Evolutionary conservation across 2,888 invertebrate genomes (phyloP).

Genomic region (Oxyteleia sp.): DNA sequence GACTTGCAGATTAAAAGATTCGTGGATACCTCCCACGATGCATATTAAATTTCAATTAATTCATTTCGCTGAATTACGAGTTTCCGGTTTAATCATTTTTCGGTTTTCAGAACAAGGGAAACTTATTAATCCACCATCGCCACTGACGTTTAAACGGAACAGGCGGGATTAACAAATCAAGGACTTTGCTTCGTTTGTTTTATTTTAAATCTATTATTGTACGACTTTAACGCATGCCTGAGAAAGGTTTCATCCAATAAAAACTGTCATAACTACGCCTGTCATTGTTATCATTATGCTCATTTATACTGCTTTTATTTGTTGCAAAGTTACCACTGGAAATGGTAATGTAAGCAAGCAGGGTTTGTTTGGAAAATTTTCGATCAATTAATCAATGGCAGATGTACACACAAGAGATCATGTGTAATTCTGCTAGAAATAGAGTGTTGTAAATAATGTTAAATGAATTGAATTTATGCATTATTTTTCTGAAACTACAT

Average conservation of each 20-base stretch:
- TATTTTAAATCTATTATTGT: conserved; percentile 53
- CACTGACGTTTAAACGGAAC: conserved; percentile 22
- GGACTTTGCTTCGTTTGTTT: conserved; percentile 50
- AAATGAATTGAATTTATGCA: no score
- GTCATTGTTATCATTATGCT: conserved; percentile 36
- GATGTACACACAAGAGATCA: neutral
- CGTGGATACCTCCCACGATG: neutral
- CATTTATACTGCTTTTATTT: conserved; percentile 37
- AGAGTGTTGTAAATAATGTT: neutral
- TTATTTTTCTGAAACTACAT: no score
- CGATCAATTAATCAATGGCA: conserved; percentile 22
- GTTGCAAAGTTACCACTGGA: conserved; percentile 9
- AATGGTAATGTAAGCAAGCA: neutral
- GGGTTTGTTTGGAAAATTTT: neutral
- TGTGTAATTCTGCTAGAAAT: neutral
- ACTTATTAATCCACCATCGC: conserved; percentile 28
- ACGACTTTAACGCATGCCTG: conserved; percentile 43
- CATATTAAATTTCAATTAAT: neutral
- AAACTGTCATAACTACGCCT: conserved; percentile 61
- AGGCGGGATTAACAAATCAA: conserved; percentile 46
- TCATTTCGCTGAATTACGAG: neutral
- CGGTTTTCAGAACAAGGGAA: neutral
- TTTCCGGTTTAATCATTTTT: no score
- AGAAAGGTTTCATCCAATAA: conserved; percentile 72
- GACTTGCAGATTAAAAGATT: conserved; percentile 11